phyloP scores from a whole-genome alignment of 2,797 vertebrate species.

The Danio aesculapii region DNA sequence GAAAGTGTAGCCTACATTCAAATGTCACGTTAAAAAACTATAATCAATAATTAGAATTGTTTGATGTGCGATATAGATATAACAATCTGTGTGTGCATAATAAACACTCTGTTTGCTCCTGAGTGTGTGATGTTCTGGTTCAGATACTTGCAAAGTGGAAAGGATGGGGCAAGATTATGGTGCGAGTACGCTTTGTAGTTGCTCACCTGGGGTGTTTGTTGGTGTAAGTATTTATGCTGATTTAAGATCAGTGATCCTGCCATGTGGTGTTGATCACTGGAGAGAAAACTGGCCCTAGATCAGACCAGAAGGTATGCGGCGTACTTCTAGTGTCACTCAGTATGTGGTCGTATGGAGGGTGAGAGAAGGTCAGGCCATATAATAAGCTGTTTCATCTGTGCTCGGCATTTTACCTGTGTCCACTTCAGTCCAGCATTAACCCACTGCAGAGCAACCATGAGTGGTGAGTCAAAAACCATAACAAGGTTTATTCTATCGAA shows the following conservation, averaged over 20 bases:
- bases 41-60: not conserved
- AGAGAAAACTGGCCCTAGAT: constrained; percentile 33
- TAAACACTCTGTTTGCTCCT: not conserved
- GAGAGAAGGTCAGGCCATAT: constrained; percentile 68
- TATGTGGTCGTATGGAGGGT: constrained; percentile 6
- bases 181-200: constrained; percentile 27
- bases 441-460: constrained; percentile 72
- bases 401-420: constrained; percentile 41
- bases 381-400: constrained; percentile 74
- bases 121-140: not conserved
- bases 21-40: not conserved
- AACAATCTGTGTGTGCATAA: too few relatives aligned
- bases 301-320: not conserved
- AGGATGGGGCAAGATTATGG: not conserved
- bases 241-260: constrained; percentile 35
- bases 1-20: not conserved
- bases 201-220: constrained; percentile 33
- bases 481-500: not conserved
- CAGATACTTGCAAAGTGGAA: not conserved
- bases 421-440: constrained; percentile 2
- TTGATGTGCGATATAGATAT: not conserved
- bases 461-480: constrained; percentile 71
- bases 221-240: constrained; percentile 22
- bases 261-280: constrained; percentile 9
- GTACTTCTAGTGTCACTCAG: constrained; percentile 29